Conservation (phyloP, 2,113 vertebrate genomes). For the Varanus komodoensis region DNA sequence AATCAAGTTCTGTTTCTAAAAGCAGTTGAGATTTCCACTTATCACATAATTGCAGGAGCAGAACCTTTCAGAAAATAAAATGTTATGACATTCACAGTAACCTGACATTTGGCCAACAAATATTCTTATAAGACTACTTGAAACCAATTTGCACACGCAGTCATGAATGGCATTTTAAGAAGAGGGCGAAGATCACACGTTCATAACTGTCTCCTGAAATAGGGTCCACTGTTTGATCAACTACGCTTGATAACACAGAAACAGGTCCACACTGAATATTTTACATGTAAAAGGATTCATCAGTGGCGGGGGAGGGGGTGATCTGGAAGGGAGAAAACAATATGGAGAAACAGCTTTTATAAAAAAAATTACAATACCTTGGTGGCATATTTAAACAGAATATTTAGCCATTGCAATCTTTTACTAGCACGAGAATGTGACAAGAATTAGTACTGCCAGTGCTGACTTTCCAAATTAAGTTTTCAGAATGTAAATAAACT, state of each 20-base stretch:
- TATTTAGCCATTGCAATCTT: neutral
- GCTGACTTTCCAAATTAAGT: neutral
- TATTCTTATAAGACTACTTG: conserved; percentile 12
- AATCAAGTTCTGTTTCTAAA: conserved; percentile 22
- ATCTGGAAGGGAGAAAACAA: neutral
- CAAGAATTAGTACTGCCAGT: neutral
- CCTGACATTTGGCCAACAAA: conserved; percentile 26
- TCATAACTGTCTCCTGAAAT: neutral
- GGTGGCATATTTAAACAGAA: neutral
- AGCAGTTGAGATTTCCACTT: conserved; percentile 32
- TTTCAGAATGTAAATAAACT: neutral
- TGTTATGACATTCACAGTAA: conserved; percentile 10
- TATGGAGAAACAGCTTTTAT: too few relatives aligned
- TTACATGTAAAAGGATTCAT: neutral
- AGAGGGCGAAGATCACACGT: neutral
- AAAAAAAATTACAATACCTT: neutral
- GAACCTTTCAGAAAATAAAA: conserved; percentile 22
- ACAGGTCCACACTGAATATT: neutral
- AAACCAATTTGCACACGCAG: conserved; percentile 9
- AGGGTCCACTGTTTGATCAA: neutral
- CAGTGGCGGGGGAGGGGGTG: neutral
- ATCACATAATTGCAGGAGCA: conserved; percentile 25
- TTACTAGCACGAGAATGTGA: neutral
- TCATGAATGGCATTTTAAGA: neutral
- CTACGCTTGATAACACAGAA: neutral